phyloP scores from a whole-genome alignment of 2,113 vertebrate species.

The Percopsis transmontana region DNA sequence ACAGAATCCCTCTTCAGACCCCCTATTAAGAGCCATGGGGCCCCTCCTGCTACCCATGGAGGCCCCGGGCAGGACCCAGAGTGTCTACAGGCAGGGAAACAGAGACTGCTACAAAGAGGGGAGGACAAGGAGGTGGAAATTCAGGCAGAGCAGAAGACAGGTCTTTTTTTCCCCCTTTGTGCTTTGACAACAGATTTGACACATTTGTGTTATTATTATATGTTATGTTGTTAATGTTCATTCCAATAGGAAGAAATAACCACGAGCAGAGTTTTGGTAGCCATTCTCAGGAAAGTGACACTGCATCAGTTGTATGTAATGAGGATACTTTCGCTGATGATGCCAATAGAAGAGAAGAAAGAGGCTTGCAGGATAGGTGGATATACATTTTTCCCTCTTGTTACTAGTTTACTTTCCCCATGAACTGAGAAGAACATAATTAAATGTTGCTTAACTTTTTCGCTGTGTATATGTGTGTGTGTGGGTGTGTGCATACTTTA shows the following conservation, averaged over 20 bases:
- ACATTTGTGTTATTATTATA: background rate
- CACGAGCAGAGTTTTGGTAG: constrained; percentile 18
- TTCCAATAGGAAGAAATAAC: constrained; percentile 23
- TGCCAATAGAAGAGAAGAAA: constrained; percentile 7
- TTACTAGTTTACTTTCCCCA: background rate
- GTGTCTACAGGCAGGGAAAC: constrained; percentile 5
- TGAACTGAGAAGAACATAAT: too few relatives aligned
- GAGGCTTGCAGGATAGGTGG: constrained; percentile 60
- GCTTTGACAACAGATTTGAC: background rate
- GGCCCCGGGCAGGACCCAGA: constrained; percentile 7
- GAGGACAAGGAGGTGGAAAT: constrained; percentile 8
- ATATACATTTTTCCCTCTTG: background rate
- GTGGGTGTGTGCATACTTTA: constrained; percentile 45
- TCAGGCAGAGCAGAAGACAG: constrained; percentile 16
- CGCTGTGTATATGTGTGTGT: background rate
- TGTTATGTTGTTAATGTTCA: background rate
- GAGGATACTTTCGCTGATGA: constrained; percentile 7
- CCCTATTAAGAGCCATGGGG: background rate
- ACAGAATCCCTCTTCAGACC: background rate
- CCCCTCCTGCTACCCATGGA: background rate
- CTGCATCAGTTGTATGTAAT: constrained; percentile 1
- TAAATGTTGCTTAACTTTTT: background rate
- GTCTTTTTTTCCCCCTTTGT: background rate
- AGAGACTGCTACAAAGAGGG: background rate
- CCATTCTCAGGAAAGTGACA: constrained; percentile 11